Conservation (phyloP, 2,113 vertebrate genomes). For the Myocastor coypus region DNA sequence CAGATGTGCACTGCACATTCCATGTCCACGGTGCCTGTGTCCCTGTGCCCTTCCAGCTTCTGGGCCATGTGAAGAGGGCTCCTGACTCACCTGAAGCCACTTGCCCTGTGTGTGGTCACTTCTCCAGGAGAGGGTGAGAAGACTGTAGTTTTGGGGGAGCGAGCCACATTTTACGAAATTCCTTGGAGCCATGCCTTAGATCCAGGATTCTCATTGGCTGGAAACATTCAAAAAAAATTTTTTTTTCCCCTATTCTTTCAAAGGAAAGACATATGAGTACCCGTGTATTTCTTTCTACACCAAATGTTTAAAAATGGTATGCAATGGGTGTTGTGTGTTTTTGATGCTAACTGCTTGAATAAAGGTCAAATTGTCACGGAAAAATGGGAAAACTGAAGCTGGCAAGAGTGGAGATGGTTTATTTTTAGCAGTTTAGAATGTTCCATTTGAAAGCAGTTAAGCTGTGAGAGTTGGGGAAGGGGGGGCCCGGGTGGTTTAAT, state of each 20-base stretch:
- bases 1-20: background rate
- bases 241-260: constrained; percentile 47
- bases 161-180: constrained; percentile 45
- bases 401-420: constrained; percentile 58
- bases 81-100: background rate
- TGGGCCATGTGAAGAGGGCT: background rate
- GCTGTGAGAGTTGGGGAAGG: constrained; percentile 44
- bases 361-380: constrained; percentile 63
- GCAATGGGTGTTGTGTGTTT: constrained; percentile 30
- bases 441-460: constrained; percentile 75
- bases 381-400: constrained; percentile 62
- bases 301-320: constrained; percentile 57
- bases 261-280: constrained; percentile 17
- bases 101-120: background rate
- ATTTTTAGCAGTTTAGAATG: constrained; percentile 72
- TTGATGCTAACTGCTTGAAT: constrained; percentile 41
- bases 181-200: background rate
- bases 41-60: background rate
- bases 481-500: constrained; percentile 26
- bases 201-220: constrained; percentile 45
- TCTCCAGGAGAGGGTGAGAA: background rate
- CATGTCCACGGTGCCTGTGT: background rate
- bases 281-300: background rate
- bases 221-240: background rate
- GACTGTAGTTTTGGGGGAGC: background rate